A percentile compares a stretch with the other conserved stretches of the same genome.
phyloP scores from a whole-genome alignment of 2,888 invertebrate genomes.

The Archips xylosteana region DNA sequence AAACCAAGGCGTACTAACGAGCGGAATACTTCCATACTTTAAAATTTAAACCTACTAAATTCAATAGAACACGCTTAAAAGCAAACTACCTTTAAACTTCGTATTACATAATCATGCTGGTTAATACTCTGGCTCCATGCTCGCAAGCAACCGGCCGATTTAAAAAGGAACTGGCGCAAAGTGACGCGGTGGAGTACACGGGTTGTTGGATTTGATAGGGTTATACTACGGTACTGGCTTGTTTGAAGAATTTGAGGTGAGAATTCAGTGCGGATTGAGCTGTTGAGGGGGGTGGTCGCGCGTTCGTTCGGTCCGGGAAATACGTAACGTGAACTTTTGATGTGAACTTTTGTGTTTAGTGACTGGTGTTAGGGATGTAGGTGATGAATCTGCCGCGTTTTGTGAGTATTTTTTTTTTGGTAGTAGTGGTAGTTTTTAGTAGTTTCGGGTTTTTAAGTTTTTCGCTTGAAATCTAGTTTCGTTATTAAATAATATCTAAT shows the following conservation, averaged over 20 bases:
- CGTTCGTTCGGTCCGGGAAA: constrained; percentile 1
- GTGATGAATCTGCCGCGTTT: constrained; percentile 20
- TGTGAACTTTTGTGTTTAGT: constrained; percentile 8
- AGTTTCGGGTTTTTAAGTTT: background rate
- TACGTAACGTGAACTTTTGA: constrained; percentile 21
- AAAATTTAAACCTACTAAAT: constrained; percentile 24
- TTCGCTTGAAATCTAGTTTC: no score
- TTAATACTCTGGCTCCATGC: constrained; percentile 25
- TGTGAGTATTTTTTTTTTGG: constrained; percentile 33
- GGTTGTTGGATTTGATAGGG: constrained; percentile 14
- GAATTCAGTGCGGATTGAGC: constrained; percentile 25
- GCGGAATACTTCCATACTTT: constrained; percentile 12
- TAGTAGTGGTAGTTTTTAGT: background rate
- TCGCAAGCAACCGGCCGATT: constrained; percentile 6
- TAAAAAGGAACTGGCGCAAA: background rate
- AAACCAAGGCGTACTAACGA: constrained; percentile 24
- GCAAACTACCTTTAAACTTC: constrained; percentile 1
- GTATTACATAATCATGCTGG: constrained; percentile 32
- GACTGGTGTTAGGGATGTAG: constrained; percentile 24
- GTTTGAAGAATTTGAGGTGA: constrained; percentile 21
- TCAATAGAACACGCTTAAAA: constrained; percentile 7
- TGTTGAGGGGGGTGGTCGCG: constrained; percentile 21
- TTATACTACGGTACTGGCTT: constrained; percentile 39
- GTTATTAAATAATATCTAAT: no score
- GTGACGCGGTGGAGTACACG: background rate